A percentile compares a stretch with the other conserved stretches of the same genome.
Conservation (phyloP, 2,888 invertebrate genomes). For the Ichneumoninae sp. region DNA sequence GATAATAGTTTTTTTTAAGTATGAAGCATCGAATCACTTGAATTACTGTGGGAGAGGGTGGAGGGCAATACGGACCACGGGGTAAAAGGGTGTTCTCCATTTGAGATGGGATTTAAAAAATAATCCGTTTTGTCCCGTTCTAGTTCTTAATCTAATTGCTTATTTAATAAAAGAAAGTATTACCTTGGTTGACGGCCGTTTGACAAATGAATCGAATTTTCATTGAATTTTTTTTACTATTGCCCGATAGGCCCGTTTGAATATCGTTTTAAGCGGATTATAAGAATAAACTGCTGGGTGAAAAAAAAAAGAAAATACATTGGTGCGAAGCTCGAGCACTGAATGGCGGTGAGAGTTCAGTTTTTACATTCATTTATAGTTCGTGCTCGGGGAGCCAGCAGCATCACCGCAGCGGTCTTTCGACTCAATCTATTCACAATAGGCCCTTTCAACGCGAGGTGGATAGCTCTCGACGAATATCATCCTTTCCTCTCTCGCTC, state of each 20-base stretch:
- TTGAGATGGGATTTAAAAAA: too few species aligned
- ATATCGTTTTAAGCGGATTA: not conserved
- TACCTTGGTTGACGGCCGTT: not conserved
- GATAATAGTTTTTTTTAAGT: not conserved
- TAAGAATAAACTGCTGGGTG: conserved; percentile 13
- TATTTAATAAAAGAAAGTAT: too few species aligned
- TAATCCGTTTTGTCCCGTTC: too few species aligned
- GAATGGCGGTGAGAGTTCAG: conserved; percentile 24
- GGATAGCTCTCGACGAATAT: conserved; percentile 67
- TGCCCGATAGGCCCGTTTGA: not conserved
- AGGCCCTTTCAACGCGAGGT: conserved; percentile 80
- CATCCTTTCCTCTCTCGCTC: conserved; percentile 47
- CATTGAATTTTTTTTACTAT: not conserved
- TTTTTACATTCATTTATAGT: conserved; percentile 38
- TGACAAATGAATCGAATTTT: conserved; percentile 12
- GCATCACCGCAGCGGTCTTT: conserved; percentile 71
- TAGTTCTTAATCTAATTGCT: too few species aligned
- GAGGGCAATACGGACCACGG: too few species aligned
- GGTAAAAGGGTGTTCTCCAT: too few species aligned
- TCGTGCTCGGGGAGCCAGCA: conserved; percentile 37
- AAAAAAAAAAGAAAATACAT: conserved; percentile 11
- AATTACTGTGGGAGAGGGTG: not conserved
- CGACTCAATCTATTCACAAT: conserved; percentile 83
- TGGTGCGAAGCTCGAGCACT: not conserved
- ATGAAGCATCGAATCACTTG: not conserved